phyloP scores from a whole-genome alignment of 2,888 invertebrate species.

The Prosopocoilus inquinatus region DNA sequence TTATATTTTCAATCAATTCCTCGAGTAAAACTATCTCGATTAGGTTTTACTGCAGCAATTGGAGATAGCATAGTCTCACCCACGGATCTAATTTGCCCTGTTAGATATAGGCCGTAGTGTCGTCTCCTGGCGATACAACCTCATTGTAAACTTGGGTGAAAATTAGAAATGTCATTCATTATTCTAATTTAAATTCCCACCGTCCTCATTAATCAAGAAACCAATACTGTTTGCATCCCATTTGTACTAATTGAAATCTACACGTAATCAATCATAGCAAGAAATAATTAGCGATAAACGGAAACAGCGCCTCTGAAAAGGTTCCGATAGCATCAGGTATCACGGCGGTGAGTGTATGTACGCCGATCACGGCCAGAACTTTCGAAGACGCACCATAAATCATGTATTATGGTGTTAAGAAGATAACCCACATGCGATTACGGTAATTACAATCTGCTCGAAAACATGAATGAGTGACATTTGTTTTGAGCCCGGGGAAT shows the following conservation, averaged over 20 bases:
- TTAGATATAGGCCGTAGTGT: no score
- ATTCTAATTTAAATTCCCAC: no score
- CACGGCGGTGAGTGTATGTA: not conserved
- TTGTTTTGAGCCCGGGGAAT: not conserved
- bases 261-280: conserved; percentile 16
- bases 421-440: conserved; percentile 18
- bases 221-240: not conserved
- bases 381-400: conserved; percentile 14
- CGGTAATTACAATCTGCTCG: conserved; percentile 9
- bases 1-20: no score
- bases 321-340: conserved; percentile 9
- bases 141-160: no score
- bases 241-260: conserved; percentile 4
- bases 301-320: conserved; percentile 10
- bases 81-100: no score
- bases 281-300: conserved; percentile 18
- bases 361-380: conserved; percentile 7
- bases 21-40: no score
- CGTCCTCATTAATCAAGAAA: not conserved
- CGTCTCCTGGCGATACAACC: no score
- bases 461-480: conserved; percentile 8
- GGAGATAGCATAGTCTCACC: no score
- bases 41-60: no score
- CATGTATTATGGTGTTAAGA: conserved; percentile 13
- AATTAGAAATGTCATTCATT: no score